phyloP scores from a whole-genome alignment of 2,113 vertebrate genomes.

The Scopus umbretta region DNA sequence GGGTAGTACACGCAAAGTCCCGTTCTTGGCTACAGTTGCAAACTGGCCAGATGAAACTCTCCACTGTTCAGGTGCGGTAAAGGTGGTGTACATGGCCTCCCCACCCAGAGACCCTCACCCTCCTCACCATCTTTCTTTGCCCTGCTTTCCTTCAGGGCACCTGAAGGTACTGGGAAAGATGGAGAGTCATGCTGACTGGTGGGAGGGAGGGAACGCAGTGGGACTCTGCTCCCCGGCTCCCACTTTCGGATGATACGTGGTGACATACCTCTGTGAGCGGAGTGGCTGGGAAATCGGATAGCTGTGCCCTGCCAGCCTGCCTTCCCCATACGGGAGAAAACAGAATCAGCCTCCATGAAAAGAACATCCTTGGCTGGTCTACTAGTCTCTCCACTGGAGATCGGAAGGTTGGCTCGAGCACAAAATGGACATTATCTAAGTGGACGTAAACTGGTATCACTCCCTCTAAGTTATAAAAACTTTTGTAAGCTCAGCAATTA shows the following conservation, averaged over 20 bases:
- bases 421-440: neutral
- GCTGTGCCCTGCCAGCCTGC: neutral
- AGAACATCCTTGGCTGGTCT: neutral
- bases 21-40: neutral
- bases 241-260: neutral
- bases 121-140: neutral
- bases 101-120: neutral
- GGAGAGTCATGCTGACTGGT: neutral
- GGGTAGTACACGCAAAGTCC: neutral
- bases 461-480: neutral
- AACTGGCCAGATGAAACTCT: neutral
- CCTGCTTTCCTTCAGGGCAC: neutral
- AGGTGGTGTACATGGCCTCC: neutral
- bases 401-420: neutral
- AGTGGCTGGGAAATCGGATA: neutral
- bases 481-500: neutral
- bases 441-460: neutral
- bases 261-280: accelerated
- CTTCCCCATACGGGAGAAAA: neutral
- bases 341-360: neutral
- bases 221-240: neutral
- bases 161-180: accelerated
- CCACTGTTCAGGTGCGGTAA: neutral
- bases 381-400: neutral
- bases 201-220: neutral